These are phyloP conservation scores for Psammodynastes pulverulentus DNA, from an alignment of 2,113 vertebrate genomes.

Conservation along the genomic window DNA sequence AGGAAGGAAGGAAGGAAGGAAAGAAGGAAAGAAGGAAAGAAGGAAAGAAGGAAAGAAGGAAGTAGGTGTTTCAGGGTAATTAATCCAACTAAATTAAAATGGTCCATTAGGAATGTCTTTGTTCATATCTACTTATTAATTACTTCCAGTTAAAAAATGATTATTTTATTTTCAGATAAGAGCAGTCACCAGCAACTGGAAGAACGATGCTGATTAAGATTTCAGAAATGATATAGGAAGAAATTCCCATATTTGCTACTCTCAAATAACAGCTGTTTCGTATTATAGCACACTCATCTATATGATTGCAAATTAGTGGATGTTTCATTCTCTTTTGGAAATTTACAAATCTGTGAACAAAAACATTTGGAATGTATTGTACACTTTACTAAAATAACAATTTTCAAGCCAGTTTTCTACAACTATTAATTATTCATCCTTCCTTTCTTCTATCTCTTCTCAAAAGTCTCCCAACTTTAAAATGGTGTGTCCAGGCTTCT, in stretches of 20 bases:
- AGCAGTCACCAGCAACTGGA: background rate
- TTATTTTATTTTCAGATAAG: background rate
- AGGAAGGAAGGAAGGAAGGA: fast-evolving
- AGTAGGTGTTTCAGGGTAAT: background rate
- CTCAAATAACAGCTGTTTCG: constrained; percentile 9
- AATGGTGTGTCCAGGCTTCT: background rate
- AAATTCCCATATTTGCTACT: background rate
- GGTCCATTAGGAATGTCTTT: background rate
- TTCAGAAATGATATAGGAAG: constrained; percentile 1
- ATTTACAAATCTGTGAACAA: constrained; percentile 9
- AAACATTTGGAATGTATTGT: background rate
- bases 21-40: fast-evolving
- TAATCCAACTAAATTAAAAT: background rate
- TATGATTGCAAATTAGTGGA: background rate
- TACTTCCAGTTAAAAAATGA: background rate
- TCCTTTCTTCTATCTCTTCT: background rate
- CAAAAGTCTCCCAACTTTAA: background rate
- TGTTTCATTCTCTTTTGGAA: constrained; percentile 3
- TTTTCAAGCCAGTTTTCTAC: background rate
- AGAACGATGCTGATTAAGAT: background rate
- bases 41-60: too few species aligned
- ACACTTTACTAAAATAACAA: background rate
- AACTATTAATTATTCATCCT: background rate
- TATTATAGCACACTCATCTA: background rate
- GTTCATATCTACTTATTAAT: background rate